phyloP scores from a whole-genome alignment of 2,888 invertebrate species.

The Electrophaes corylata region DNA sequence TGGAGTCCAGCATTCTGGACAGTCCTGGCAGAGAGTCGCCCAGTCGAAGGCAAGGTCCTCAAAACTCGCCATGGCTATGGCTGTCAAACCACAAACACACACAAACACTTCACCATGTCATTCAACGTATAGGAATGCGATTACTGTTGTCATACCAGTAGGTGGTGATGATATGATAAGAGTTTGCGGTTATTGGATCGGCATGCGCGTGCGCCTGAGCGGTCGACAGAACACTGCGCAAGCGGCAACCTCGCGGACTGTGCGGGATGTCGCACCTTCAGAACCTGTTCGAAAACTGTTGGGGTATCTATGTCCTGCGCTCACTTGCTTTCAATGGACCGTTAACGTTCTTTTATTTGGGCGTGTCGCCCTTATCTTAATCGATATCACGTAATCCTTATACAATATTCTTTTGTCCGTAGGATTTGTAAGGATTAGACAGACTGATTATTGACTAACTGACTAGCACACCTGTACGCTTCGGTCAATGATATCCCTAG shows the following conservation, averaged over 20 bases:
- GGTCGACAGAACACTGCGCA: constrained; percentile 75
- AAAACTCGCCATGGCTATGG: constrained; percentile 84
- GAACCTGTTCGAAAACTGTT: constrained; percentile 73
- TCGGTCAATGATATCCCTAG: too few relatives aligned
- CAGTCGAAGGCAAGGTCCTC: constrained; percentile 87
- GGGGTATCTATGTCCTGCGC: constrained; percentile 49
- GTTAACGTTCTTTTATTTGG: constrained; percentile 75
- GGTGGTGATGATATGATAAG: constrained; percentile 39
- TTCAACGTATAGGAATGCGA: constrained; percentile 31
- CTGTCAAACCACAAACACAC: constrained; percentile 41
- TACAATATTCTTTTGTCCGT: constrained; percentile 19
- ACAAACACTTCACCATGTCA: constrained; percentile 63
- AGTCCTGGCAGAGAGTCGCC: constrained; percentile 86
- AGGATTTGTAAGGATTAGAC: constrained; percentile 1
- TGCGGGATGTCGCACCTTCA: constrained; percentile 66
- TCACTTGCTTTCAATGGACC: constrained; percentile 82
- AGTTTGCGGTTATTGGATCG: constrained; percentile 50
- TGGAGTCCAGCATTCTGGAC: constrained; percentile 85
- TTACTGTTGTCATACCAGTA: constrained; percentile 33
- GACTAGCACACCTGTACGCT: too few relatives aligned
- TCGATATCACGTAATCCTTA: constrained; percentile 58
- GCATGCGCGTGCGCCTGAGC: constrained; percentile 69
- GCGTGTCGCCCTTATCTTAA: constrained; percentile 66
- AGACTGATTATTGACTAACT: neutral
- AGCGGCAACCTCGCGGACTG: constrained; percentile 58